phyloP scores from a whole-genome alignment of 2,797 vertebrate genomes.

The Muraenolepis orangiensis region DNA sequence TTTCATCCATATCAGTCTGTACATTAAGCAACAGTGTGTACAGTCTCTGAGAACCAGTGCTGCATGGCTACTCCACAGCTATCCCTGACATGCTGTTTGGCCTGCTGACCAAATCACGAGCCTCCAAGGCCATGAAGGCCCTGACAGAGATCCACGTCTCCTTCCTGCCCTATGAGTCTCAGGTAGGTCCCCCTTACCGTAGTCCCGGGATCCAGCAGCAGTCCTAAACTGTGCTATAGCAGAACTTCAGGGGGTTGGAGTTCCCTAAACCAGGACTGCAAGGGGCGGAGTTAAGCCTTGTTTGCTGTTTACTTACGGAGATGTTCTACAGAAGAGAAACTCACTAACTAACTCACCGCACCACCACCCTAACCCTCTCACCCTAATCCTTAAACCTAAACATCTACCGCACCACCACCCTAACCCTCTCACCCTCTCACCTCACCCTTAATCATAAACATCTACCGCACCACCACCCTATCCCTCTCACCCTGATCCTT shows the following conservation, averaged over 20 bases:
- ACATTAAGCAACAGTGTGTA: not conserved
- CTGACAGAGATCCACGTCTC: slow-evolving; percentile 97
- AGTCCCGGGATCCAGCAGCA: not conserved
- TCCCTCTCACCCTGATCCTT: not conserved
- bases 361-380: too few species aligned
- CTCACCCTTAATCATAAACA: not conserved
- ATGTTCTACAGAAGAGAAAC: too few species aligned
- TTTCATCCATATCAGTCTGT: not conserved
- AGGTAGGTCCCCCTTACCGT: slow-evolving; percentile 75
- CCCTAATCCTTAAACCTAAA: not conserved
- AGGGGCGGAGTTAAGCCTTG: not conserved
- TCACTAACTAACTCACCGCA: too few species aligned
- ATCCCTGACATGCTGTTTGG: slow-evolving; percentile 91
- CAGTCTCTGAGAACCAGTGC: not conserved
- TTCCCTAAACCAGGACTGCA: not conserved
- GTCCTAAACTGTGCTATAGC: not conserved
- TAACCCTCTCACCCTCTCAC: not conserved
- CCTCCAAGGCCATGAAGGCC: slow-evolving; percentile 95
- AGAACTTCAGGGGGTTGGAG: not conserved
- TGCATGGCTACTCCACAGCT: slow-evolving; percentile 67
- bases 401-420: too few species aligned
- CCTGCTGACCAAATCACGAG: slow-evolving; percentile 93
- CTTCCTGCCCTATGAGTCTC: slow-evolving; percentile 96
- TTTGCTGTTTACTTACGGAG: not conserved
- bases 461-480: not conserved